These are phyloP conservation scores for Nephrocerus scutellatus DNA, from an alignment of 2,888 invertebrate genomes.

Conservation along the genomic window DNA sequence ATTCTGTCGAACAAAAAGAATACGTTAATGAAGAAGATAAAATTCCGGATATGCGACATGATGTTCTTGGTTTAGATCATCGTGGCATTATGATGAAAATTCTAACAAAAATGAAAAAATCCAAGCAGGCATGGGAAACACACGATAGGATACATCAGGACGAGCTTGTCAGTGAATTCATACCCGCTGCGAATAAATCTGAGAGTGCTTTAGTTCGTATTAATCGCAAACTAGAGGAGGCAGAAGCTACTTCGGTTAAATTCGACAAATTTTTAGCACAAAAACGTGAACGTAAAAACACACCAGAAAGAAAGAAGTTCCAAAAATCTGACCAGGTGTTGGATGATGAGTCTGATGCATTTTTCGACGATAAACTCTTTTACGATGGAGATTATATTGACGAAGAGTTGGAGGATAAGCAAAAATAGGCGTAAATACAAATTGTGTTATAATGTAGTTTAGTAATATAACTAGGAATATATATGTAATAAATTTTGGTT, in stretches of 20 bases:
- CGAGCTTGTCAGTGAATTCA: too few relatives aligned
- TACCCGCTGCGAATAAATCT: too few relatives aligned
- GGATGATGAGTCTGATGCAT: slow-evolving; percentile 3
- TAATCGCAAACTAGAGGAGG: slow-evolving; percentile 20
- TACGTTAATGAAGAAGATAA: slow-evolving; percentile 41
- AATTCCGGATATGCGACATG: slow-evolving; percentile 64
- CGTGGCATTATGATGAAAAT: slow-evolving; percentile 56
- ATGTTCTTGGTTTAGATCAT: slow-evolving; percentile 65
- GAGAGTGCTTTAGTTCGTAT: slow-evolving; percentile 5
- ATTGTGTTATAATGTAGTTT: too few relatives aligned
- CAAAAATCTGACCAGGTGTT: slow-evolving; percentile 11
- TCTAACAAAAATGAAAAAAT: slow-evolving; percentile 50
- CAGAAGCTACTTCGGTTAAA: slow-evolving; percentile 19
- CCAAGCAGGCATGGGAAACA: slow-evolving; percentile 51
- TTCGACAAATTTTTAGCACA: slow-evolving; percentile 31
- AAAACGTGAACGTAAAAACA: slow-evolving; percentile 26
- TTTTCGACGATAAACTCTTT: slow-evolving; percentile 16
- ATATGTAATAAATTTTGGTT: too few relatives aligned
- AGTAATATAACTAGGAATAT: too few relatives aligned
- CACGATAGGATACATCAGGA: too few relatives aligned
- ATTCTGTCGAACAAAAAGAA: slow-evolving; percentile 22
- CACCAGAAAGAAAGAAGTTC: slow-evolving; percentile 30
- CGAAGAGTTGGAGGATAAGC: slow-evolving; percentile 25
- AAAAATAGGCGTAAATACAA: slow-evolving; percentile 3
- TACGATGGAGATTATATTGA: slow-evolving; percentile 33